phyloP scores from a whole-genome alignment of 2,888 invertebrate genomes.

The Diloba caeruleocephala region DNA sequence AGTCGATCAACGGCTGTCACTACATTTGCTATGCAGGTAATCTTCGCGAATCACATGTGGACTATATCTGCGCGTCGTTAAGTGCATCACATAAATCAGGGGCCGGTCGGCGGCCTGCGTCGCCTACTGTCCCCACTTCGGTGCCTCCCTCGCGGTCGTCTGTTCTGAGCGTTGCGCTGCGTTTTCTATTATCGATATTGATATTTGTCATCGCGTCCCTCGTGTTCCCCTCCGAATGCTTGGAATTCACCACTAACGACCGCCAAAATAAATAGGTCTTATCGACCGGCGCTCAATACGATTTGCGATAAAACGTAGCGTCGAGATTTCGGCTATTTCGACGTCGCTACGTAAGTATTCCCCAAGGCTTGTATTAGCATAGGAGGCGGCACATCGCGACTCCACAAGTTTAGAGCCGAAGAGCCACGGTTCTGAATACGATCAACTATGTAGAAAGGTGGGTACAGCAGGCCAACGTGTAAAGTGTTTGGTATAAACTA shows the following conservation, averaged over 20 bases:
- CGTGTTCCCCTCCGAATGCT: constrained; percentile 14
- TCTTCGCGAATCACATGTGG: background rate
- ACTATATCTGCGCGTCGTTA: constrained; percentile 30
- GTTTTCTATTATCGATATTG: constrained; percentile 3
- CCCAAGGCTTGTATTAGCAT: constrained; percentile 42
- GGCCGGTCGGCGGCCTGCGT: constrained; percentile 15
- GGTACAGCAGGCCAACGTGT: background rate
- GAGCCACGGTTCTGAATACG: background rate
- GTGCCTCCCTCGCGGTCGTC: constrained; percentile 7
- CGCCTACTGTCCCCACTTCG: constrained; percentile 20
- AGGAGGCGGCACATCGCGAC: constrained; percentile 32
- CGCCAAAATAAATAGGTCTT: constrained; percentile 40
- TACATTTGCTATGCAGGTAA: too few species aligned
- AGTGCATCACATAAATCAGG: constrained; percentile 48
- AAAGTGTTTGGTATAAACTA: too few species aligned
- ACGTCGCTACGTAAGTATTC: constrained; percentile 27
- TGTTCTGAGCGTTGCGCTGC: background rate
- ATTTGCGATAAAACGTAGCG: constrained; percentile 33
- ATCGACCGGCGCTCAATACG: constrained; percentile 29
- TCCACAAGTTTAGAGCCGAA: constrained; percentile 5
- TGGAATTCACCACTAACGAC: constrained; percentile 25
- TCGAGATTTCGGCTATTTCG: constrained; percentile 29
- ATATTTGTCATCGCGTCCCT: constrained; percentile 26
- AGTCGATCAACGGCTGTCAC: too few species aligned
- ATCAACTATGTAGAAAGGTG: too few species aligned